Evolutionary conservation across 2,888 invertebrate species (phyloP).

Genomic region (Pachydiplax longipennis): DNA sequence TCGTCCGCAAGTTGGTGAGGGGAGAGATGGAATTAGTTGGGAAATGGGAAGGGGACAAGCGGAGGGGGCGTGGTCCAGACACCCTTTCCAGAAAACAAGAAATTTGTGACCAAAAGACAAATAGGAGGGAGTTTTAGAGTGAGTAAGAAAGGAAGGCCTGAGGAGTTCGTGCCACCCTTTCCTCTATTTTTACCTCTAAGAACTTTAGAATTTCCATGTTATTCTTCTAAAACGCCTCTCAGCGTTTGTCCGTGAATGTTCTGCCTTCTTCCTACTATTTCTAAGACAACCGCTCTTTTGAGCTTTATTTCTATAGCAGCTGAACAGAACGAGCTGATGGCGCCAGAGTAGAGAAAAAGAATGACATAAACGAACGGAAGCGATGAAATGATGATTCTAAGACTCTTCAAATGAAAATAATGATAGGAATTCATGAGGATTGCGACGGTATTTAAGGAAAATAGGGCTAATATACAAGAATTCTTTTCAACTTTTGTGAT

Average conservation of each 20-base stretch:
- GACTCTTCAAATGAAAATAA: no score
- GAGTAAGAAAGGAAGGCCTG: not conserved
- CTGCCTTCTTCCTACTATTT: not conserved
- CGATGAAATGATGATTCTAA: no score
- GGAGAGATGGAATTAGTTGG: constrained; percentile 3
- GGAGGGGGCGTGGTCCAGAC: constrained; percentile 3
- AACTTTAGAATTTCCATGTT: constrained; percentile 16
- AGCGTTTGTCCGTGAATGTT: constrained; percentile 21
- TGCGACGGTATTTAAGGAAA: no score
- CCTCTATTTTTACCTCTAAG: constrained; percentile 29
- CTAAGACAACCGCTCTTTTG: not conserved
- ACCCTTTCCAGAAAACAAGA: constrained; percentile 19
- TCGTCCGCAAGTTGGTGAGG: not conserved
- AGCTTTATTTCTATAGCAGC: constrained; percentile 28
- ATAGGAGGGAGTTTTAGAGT: constrained; percentile 17
- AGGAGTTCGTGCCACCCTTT: not conserved
- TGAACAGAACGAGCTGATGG: not conserved
- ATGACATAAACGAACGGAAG: not conserved
- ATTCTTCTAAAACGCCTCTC: constrained; percentile 14
- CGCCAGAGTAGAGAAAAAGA: not conserved
- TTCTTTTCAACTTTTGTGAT: no score
- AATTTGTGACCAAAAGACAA: constrained; percentile 45
- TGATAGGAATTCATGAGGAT: no score
- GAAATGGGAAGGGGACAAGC: not conserved
- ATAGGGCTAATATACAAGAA: no score